Evolutionary conservation across 2,888 invertebrate species (phyloP), one percentile per base, ranked within the genome.

Genomic region (Epinotia demarniana): DNA sequence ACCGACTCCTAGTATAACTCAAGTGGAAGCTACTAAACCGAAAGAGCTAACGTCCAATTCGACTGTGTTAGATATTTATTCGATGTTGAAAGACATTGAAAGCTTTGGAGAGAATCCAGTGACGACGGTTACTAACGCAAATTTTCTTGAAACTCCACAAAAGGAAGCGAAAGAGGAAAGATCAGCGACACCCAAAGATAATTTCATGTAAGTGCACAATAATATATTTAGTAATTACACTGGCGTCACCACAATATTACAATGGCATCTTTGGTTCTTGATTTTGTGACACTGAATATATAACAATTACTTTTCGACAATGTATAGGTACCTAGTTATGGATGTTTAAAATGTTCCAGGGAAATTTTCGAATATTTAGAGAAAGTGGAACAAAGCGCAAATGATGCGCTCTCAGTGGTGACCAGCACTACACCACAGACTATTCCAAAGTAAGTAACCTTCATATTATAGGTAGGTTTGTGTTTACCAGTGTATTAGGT

Each of bases 341-440:
- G n/a, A n/a, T 53, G 39, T 63, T 23, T 39, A 18, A 12, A 19
- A 55, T 68, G 75, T 94, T 88, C 71, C 87, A 96, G 96, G 86
- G 95, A 96, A 84, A 95, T 96, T 80, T 94, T 96, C 69, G 94
- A 95, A 72, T 96, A 95, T 85, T 84, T 96, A 78, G 96, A 96
- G 82, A 95, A 96, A 86, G 95, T 96, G 0, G 96, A 96, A 78
- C 91, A 93, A 79, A 94, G 93, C 72, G 94, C 94, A 0, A 94
- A 92, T 68, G 94, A 94, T 76, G 94, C 94, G 19, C 83, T 94
- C 1, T 91, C 93, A 0, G 87, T 93, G 0, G 91, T 94, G 0
- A 91, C 92, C 1, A 90, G 85, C 73, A 86, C 88, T 8, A 87
- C 90, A n/a, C 92, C 92, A 4, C 90, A 89, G 72, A 87, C 86